Conservation (phyloP, 2,113 vertebrate species). For the Colossoma macropomum region DNA sequence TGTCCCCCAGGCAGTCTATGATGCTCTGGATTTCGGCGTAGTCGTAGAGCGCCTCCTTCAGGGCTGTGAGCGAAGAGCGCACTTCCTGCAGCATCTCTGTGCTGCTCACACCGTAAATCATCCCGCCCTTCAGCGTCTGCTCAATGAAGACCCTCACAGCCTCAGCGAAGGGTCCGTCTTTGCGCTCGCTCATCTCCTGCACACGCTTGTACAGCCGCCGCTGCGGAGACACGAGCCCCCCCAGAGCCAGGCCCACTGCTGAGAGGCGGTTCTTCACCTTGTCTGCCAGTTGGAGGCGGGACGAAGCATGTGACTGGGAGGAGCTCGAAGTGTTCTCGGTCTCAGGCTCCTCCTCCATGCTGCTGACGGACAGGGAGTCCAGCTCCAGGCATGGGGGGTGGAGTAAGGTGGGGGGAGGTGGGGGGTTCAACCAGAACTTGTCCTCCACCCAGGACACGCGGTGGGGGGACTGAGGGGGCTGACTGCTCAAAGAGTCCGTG, state of each 20-base stretch:
- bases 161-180: constrained; percentile 70
- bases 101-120: constrained; percentile 51
- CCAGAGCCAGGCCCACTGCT: constrained; percentile 77
- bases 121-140: constrained; percentile 54
- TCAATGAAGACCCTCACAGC: constrained; percentile 71
- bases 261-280: constrained; percentile 82
- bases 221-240: constrained; percentile 75
- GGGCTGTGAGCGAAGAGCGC: constrained; percentile 78
- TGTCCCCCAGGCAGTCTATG: constrained; percentile 73
- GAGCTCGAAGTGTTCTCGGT: constrained; percentile 62
- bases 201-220: constrained; percentile 77
- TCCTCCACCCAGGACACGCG: constrained; percentile 86
- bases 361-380: constrained; percentile 78
- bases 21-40: constrained; percentile 74
- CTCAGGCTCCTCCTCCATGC: constrained; percentile 81
- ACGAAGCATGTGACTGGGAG: neutral
- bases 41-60: constrained; percentile 79
- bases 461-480: constrained; percentile 71
- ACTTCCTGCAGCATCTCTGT: constrained; percentile 85
- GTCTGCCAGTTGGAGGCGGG: constrained; percentile 68
- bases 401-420: constrained; percentile 56
- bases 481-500: constrained; percentile 46
- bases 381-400: constrained; percentile 67
- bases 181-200: constrained; percentile 78
- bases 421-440: constrained; percentile 70